Percentiles rank a stretch among this genome's conserved stretches.
Conservation (phyloP, 1,140 invertebrate genomes). For the Lepidotrigona ventralis region DNA sequence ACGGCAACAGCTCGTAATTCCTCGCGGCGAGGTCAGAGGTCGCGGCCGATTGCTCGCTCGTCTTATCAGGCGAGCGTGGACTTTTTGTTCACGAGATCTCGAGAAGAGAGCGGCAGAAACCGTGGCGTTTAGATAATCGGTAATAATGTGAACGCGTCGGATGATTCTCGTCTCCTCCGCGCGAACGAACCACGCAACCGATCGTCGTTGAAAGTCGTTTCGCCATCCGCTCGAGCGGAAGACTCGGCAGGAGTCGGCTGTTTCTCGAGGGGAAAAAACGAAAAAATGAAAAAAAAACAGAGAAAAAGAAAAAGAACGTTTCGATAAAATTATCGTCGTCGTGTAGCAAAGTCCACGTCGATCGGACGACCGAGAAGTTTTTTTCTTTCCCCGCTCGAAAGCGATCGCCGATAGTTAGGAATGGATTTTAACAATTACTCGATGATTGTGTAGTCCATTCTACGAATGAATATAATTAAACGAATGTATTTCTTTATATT, state of each 20-base stretch:
- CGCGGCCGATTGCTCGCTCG: neutral
- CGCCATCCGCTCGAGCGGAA: neutral
- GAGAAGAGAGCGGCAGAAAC: neutral
- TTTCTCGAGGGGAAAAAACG: neutral
- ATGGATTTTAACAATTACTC: no score
- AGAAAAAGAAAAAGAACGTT: neutral
- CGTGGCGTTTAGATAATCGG: neutral
- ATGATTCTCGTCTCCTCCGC: neutral
- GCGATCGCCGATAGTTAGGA: neutral
- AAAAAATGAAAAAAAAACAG: no score
- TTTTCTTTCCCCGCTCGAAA: neutral
- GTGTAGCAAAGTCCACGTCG: conserved; percentile 4
- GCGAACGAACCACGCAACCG: neutral
- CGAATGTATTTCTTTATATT: no score
- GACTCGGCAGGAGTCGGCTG: conserved; percentile 28
- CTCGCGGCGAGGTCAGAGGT: neutral
- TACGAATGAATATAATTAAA: no score
- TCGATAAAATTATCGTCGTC: conserved; percentile 15
- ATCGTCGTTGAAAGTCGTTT: neutral
- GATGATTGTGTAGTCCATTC: no score
- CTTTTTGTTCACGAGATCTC: neutral
- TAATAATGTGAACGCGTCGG: neutral
- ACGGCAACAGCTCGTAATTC: neutral
- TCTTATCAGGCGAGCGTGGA: neutral
- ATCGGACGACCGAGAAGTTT: neutral